Percentiles rank a stretch among this genome's conserved stretches.
These are phyloP conservation scores for Marisa cornuarietis DNA, from an alignment of 1,140 invertebrate genomes.

Conservation along the genomic window DNA sequence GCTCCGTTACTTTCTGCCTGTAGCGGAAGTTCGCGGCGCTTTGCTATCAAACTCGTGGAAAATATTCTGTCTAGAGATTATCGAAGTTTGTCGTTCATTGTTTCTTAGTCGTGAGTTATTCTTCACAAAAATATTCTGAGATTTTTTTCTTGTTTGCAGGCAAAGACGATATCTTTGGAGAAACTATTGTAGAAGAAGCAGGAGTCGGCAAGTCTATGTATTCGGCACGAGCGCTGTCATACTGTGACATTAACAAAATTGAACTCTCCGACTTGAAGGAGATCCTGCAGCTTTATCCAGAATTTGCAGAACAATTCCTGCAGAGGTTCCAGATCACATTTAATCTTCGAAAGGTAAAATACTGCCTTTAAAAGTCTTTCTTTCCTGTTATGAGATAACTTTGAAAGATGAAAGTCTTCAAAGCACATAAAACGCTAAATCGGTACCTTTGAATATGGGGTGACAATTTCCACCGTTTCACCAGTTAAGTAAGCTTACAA, in stretches of 20 bases:
- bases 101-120: background rate
- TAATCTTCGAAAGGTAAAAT: slow-evolving; percentile 59
- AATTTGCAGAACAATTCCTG: slow-evolving; percentile 64
- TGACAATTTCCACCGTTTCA: no score
- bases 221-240: slow-evolving; percentile 62
- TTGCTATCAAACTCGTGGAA: no score
- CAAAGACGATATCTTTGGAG: slow-evolving; percentile 66
- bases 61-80: no score
- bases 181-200: slow-evolving; percentile 48
- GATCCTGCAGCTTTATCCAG: slow-evolving; percentile 65
- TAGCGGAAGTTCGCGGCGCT: no score
- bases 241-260: slow-evolving; percentile 67
- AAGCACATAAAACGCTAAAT: no score
- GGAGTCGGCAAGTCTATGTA: slow-evolving; percentile 61
- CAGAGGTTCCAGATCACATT: slow-evolving; percentile 64
- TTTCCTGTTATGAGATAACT: no score
- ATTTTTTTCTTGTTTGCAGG: slow-evolving; percentile 39
- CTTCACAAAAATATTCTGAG: background rate
- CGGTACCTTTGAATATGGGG: no score
- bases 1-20: no score
- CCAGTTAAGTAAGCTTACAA: no score
- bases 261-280: slow-evolving; percentile 62
- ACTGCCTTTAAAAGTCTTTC: no score
- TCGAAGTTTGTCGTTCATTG: background rate
- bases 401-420: no score